Conservation (phyloP, 2,888 invertebrate species). For the Philereme vetulata region DNA sequence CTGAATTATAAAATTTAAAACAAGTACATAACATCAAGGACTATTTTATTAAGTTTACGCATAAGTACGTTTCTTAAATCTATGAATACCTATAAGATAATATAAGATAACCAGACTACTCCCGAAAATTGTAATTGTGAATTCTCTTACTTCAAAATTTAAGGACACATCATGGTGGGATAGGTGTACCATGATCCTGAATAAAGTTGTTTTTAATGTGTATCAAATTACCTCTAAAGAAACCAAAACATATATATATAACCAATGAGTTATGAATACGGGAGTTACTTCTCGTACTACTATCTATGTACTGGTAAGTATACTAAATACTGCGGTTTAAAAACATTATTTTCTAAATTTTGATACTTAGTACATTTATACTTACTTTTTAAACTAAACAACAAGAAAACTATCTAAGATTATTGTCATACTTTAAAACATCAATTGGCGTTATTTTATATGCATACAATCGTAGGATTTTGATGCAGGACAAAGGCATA, state of each 20-base stretch:
- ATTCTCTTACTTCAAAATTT: too few species aligned
- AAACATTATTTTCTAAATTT: too few species aligned
- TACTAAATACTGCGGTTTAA: background rate
- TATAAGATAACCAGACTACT: too few species aligned
- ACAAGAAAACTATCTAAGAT: constrained; percentile 18
- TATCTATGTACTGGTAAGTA: background rate
- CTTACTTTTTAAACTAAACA: constrained; percentile 3
- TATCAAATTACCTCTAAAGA: too few species aligned
- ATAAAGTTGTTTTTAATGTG: too few species aligned
- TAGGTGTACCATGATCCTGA: too few species aligned
- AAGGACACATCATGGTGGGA: too few species aligned
- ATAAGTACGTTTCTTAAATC: background rate
- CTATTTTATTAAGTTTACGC: background rate
- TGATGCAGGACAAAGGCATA: background rate
- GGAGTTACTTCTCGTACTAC: too few species aligned
- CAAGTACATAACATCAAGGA: background rate
- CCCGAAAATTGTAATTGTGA: too few species aligned
- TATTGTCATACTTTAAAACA: constrained; percentile 40
- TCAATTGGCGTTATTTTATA: constrained; percentile 47
- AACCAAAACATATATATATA: too few species aligned
- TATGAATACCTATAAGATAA: constrained; percentile 3
- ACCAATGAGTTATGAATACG: too few species aligned
- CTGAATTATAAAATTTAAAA: background rate
- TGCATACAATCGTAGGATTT: constrained; percentile 25
- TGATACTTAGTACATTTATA: background rate